A percentile compares a stretch with the other conserved stretches of the same genome.
phyloP scores from a whole-genome alignment of 2,797 vertebrate genomes.

The Iguana delicatissima region DNA sequence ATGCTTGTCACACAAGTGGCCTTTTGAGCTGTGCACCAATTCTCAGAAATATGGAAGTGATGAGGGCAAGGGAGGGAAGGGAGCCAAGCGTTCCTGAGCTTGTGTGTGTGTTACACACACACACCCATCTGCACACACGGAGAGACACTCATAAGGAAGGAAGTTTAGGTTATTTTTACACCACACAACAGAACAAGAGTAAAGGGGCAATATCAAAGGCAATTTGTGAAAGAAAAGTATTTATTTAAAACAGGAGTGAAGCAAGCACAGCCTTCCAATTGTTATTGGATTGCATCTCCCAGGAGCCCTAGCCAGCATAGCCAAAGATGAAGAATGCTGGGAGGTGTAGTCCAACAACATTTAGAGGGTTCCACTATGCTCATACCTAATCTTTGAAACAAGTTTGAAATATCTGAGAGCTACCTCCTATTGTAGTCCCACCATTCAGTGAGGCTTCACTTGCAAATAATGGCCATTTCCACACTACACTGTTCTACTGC shows the following conservation, averaged over 20 bases:
- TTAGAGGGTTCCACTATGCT: too few relatives aligned
- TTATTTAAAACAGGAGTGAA: neutral
- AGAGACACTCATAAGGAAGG: neutral
- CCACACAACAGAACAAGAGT: neutral
- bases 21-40: conserved; percentile 57
- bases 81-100: conserved; percentile 46
- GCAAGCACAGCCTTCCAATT: too few relatives aligned
- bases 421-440: neutral
- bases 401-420: neutral
- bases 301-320: too few relatives aligned
- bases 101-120: neutral
- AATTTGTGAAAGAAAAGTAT: neutral
- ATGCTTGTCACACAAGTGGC: conserved; percentile 55
- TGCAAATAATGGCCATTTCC: neutral
- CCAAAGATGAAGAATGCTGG: too few relatives aligned
- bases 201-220: neutral
- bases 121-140: too few relatives aligned
- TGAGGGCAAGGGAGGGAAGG: conserved; percentile 53
- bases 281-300: too few relatives aligned
- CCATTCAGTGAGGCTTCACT: neutral
- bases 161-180: conserved; percentile 50
- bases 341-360: too few relatives aligned
- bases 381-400: neutral
- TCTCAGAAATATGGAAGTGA: conserved; percentile 56
- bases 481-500: too few relatives aligned